Conservation (phyloP, 2,797 vertebrate species). For the Phataginus tricuspis region DNA sequence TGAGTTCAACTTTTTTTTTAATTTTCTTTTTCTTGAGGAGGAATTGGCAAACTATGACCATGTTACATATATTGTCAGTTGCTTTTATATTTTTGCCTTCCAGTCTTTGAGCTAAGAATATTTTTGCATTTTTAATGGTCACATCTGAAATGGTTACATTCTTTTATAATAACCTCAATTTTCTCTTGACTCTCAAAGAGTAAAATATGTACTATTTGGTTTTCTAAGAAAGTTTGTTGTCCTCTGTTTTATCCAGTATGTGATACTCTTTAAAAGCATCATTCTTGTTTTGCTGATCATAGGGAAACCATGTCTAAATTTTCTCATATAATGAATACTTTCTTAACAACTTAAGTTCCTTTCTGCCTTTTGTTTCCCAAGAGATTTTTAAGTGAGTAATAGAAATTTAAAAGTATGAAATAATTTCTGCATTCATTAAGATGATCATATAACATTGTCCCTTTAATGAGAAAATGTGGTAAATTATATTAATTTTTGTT, state of each 20-base stretch:
- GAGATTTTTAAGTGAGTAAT: neutral
- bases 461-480: neutral
- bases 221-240: neutral
- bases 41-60: neutral
- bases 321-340: neutral
- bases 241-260: neutral
- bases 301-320: neutral
- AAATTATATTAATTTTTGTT: neutral
- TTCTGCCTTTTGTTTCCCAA: neutral
- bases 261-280: neutral
- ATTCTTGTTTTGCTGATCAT: neutral
- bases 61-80: neutral
- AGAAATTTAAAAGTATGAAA: neutral
- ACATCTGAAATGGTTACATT: neutral
- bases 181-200: neutral
- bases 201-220: neutral
- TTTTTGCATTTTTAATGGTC: neutral
- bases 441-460: neutral
- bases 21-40: neutral
- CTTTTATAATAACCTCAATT: neutral
- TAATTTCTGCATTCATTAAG: neutral
- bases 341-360: neutral
- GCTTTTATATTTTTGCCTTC: neutral
- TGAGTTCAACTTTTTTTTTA: neutral
- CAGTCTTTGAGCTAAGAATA: neutral